Percentiles rank a stretch among this genome's conserved stretches.
These are phyloP conservation scores for Brachylomia viminalis DNA, from an alignment of 2,888 invertebrate species.

Conservation along the genomic window DNA sequence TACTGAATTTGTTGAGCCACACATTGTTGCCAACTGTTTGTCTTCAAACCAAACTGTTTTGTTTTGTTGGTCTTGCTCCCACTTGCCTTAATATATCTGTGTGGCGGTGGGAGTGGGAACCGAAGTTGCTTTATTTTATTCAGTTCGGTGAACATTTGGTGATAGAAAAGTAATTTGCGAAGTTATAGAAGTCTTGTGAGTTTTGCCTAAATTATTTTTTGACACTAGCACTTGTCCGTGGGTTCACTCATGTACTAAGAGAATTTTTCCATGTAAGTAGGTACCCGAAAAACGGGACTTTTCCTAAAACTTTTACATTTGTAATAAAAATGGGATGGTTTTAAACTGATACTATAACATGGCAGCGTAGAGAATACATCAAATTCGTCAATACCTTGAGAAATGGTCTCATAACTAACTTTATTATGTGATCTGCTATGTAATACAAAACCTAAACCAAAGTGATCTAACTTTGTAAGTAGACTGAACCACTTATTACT, in stretches of 20 bases:
- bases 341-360: background rate
- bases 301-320: background rate
- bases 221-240: background rate
- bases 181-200: conserved; percentile 24
- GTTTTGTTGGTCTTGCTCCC: conserved; percentile 57
- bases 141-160: background rate
- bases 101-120: conserved; percentile 6
- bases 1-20: conserved; percentile 54
- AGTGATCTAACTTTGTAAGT: background rate
- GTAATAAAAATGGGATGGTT: background rate
- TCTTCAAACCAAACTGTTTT: conserved; percentile 60
- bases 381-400: background rate
- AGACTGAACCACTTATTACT: background rate
- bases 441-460: conserved; percentile 2
- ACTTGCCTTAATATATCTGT: conserved; percentile 46
- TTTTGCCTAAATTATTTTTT: conserved; percentile 10
- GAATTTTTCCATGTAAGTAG: background rate
- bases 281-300: background rate
- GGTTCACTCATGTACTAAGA: background rate
- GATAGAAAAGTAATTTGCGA: conserved; percentile 23
- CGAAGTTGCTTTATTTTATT: conserved; percentile 35
- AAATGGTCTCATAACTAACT: background rate
- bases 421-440: background rate
- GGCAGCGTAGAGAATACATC: background rate
- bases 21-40: conserved; percentile 62